phyloP scores from a whole-genome alignment of 2,888 invertebrate genomes.

The Drosophila nr. medialis region DNA sequence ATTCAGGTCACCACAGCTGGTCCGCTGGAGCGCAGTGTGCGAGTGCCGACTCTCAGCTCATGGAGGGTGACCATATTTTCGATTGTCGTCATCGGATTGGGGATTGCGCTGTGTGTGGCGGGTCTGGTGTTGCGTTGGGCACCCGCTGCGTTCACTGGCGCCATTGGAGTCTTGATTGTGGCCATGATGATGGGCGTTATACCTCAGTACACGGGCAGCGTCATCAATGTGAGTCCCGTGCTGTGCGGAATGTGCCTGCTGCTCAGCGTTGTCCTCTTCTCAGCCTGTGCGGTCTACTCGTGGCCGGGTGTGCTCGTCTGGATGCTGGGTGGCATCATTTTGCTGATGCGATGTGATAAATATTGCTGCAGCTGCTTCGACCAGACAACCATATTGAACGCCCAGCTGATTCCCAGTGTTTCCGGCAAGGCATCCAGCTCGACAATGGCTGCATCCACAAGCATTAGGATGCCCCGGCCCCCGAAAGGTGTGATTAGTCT shows the following conservation, averaged over 20 bases:
- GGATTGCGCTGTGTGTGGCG: constrained; percentile 78
- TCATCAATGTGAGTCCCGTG: constrained; percentile 82
- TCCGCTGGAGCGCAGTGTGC: constrained; percentile 82
- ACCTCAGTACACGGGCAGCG: constrained; percentile 83
- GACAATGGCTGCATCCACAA: constrained; percentile 68
- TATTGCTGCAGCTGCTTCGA: constrained; percentile 84
- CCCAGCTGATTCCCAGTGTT: constrained; percentile 83
- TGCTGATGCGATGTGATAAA: constrained; percentile 83
- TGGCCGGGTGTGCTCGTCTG: constrained; percentile 84
- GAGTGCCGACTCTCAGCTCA: constrained; percentile 83
- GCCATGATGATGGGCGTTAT: constrained; percentile 83
- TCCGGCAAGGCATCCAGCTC: constrained; percentile 76
- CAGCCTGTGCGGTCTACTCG: constrained; percentile 81
- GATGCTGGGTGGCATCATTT: constrained; percentile 80
- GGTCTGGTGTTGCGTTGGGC: constrained; percentile 78
- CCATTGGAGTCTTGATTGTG: constrained; percentile 81
- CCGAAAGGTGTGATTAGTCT: constrained; percentile 81
- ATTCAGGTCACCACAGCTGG: constrained; percentile 84
- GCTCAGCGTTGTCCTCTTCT: constrained; percentile 78
- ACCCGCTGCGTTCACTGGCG: constrained; percentile 79
- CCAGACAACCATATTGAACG: constrained; percentile 73
- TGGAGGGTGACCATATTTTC: constrained; percentile 84
- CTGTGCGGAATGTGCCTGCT: constrained; percentile 79
- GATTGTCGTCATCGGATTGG: constrained; percentile 78
- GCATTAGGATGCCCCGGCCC: constrained; percentile 82